Evolutionary conservation across 2,113 vertebrate species (phyloP), one percentile per base, ranked within the genome.

Genomic region (Gopherus evgoodei): DNA sequence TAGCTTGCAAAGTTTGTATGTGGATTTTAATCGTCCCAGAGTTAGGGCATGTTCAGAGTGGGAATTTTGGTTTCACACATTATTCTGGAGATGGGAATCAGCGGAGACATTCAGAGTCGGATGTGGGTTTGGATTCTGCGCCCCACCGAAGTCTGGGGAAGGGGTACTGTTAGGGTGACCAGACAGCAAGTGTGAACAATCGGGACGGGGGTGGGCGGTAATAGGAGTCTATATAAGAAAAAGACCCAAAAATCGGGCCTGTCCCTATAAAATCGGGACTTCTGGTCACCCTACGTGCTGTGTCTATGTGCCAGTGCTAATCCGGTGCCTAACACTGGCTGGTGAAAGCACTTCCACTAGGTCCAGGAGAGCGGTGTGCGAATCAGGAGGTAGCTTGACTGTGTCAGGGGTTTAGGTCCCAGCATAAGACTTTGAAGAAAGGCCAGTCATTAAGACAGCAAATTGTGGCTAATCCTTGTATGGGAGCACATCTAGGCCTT

Each of bases 21-120:
- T 78, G 44, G 1, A 0, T 88, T 92, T 62, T 12, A 21, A 69
- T 79, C 84, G 10, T 52, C 86, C 12, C 1, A 5, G 75, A 83
- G 44, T 90, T 13, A 12, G 12, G 42, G 38, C 42, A 6, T 59
- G 29, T 57, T 90, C 49, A 42, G 17, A 17, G 82, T 88, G 38
- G 31, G 13, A 0, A 0, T 29, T 47, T 38, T 79, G 35, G 1
- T 42, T 69, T 27, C 42, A 27, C 22, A 25, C 42, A 52, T 49
- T 57, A 81, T 72, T 38, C 4, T 72, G 2, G 19, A 49, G 56
- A 86, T 21, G 38, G 5, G 0, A 0, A 2, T 59, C 83, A 79
- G 4, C 2, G 57, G 19, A 53, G 31, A 8, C 88, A 38, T 47
- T 89, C 9, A 5, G 80, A 35, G 49, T 29, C 56, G 44, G 56